Evolutionary conservation across 2,113 vertebrate species (phyloP).

Genomic region (Malurus elegans): DNA sequence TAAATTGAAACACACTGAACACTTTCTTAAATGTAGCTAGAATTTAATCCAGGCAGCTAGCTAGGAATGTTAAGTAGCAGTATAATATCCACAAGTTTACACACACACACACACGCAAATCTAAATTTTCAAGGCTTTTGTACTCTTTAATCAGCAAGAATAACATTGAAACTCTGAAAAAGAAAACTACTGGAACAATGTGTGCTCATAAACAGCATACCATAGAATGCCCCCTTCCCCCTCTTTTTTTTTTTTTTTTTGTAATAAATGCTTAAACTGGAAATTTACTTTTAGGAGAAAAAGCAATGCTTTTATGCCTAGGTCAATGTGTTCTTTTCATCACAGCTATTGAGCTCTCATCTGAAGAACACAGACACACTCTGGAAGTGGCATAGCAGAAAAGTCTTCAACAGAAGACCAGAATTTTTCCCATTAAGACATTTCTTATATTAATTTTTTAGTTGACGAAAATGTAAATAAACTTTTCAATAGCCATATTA

Average conservation of each 20-base stretch:
- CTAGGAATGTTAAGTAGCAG: neutral
- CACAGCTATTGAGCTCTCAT: neutral
- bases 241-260: rapidly evolving
- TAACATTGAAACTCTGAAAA: neutral
- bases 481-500: neutral
- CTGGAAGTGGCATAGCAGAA: neutral
- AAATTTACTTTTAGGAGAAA: neutral
- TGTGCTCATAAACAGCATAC: neutral
- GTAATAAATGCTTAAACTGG: rapidly evolving
- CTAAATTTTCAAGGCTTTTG: neutral
- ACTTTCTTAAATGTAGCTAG: neutral
- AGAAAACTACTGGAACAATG: neutral
- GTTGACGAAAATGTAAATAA: neutral
- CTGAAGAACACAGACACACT: neutral
- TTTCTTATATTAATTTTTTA: neutral
- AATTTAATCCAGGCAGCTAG: neutral
- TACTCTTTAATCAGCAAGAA: neutral
- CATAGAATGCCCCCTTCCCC: neutral
- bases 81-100: neutral
- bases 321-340: rapidly evolving
- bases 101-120: neutral
- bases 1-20: neutral
- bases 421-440: neutral
- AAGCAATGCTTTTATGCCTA: neutral
- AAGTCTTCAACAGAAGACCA: neutral